Percentiles rank a stretch among this genome's conserved stretches.
These are phyloP conservation scores for Eurosta solidaginis DNA, from an alignment of 1,140 invertebrate species.

Conservation along the genomic window DNA sequence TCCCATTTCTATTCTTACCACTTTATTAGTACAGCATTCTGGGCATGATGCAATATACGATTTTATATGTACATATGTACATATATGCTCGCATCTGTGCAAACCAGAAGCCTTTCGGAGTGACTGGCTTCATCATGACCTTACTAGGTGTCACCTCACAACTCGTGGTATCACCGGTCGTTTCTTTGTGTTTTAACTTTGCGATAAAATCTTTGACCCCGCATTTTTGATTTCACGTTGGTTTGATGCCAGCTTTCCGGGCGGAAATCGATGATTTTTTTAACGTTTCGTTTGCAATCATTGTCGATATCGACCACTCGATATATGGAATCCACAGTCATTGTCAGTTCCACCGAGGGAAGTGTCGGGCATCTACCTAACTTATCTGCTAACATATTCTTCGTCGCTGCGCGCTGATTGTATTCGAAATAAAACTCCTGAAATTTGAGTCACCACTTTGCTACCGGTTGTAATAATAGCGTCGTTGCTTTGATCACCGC, in stretches of 20 bases:
- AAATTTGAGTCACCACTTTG: constrained; percentile 48
- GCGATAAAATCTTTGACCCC: not conserved
- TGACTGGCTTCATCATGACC: too few species aligned
- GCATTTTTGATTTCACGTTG: not conserved
- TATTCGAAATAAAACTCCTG: constrained; percentile 23
- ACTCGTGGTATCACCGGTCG: too few species aligned
- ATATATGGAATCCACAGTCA: not conserved
- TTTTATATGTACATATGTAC: too few species aligned
- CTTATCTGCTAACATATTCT: not conserved
- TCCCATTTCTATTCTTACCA: too few species aligned
- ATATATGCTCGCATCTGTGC: too few species aligned
- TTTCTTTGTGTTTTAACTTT: too few species aligned
- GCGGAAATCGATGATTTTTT: not conserved
- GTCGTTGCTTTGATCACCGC: not conserved
- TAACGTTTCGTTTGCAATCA: not conserved
- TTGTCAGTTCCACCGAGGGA: not conserved
- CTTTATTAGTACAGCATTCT: too few species aligned
- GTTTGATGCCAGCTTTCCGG: not conserved
- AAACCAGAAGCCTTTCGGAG: too few species aligned
- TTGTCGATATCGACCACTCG: not conserved
- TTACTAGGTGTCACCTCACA: too few species aligned
- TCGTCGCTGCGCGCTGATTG: not conserved
- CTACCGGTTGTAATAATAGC: constrained; percentile 42
- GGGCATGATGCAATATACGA: too few species aligned
- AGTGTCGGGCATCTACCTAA: not conserved